Conservation (phyloP, 2,888 invertebrate species). For the Mimumesa dahlbomi region DNA sequence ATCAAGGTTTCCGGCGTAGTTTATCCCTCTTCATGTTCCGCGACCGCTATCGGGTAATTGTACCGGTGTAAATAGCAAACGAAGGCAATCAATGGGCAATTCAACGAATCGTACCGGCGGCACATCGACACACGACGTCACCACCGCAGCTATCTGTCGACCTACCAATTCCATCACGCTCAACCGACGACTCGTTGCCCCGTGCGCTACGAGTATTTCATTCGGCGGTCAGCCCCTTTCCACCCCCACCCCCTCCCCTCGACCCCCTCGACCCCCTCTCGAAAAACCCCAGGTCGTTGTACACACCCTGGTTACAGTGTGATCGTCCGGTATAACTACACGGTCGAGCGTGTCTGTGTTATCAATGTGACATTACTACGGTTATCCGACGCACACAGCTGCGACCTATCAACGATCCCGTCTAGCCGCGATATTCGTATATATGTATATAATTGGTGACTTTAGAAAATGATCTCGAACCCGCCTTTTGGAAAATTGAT, state of each 20-base stretch:
- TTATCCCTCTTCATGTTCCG: conserved; percentile 16
- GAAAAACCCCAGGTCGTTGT: conserved; percentile 31
- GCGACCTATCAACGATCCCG: background rate
- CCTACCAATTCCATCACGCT: conserved; percentile 65
- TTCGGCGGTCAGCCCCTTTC: conserved; percentile 42
- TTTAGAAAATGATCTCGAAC: no score
- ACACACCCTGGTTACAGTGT: conserved; percentile 29
- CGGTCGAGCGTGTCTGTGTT: conserved; percentile 15
- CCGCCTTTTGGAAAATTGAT: no score
- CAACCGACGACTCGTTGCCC: conserved; percentile 49
- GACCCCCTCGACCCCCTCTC: background rate
- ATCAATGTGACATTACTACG: conserved; percentile 27
- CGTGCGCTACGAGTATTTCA: conserved; percentile 57
- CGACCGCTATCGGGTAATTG: conserved; percentile 49
- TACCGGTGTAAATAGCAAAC: conserved; percentile 62
- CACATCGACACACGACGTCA: conserved; percentile 47
- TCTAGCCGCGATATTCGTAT: background rate
- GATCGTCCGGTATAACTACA: conserved; percentile 34
- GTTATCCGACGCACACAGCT: conserved; percentile 24
- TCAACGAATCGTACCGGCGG: conserved; percentile 47
- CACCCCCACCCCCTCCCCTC: background rate
- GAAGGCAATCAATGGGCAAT: conserved; percentile 66
- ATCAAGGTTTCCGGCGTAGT: conserved; percentile 1
- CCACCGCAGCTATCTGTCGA: conserved; percentile 60
- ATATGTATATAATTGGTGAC: no score